A percentile compares a stretch with the other conserved stretches of the same genome.
These are phyloP conservation scores for Cryptotis parvus DNA, from an alignment of 2,113 vertebrate genomes.

Conservation along the genomic window DNA sequence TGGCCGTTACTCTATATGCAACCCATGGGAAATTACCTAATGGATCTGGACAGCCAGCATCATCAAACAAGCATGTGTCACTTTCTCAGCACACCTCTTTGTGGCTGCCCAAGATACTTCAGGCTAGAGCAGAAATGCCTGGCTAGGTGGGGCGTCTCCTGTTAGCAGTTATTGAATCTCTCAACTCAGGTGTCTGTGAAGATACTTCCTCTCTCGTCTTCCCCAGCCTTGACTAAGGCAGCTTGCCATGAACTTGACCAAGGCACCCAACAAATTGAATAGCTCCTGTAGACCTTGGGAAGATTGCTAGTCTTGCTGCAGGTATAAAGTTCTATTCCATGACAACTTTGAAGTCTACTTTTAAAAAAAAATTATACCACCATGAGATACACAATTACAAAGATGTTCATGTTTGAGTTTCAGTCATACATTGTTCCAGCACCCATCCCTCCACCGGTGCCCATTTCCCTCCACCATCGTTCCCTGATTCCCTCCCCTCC, in stretches of 20 bases:
- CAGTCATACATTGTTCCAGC: no score
- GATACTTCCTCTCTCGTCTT: neutral
- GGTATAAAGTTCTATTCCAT: neutral
- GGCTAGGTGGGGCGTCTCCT: neutral
- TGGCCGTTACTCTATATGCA: neutral
- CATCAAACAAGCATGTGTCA: conserved; percentile 14
- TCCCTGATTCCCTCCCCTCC: no score
- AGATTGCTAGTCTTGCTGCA: neutral
- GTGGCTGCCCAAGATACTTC: neutral
- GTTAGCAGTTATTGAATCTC: neutral
- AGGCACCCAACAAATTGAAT: neutral
- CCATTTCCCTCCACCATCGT: no score
- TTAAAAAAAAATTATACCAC: no score
- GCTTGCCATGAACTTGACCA: neutral
- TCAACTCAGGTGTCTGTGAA: neutral
- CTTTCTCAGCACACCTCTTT: neutral
- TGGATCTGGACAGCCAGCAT: neutral
- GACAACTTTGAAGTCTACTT: neutral
- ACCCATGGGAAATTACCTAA: conserved; percentile 57
- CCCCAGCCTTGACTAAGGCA: neutral
- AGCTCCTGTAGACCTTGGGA: neutral
- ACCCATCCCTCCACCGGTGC: no score
- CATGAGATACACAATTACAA: no score
- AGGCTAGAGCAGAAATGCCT: neutral
- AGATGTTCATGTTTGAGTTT: no score